These are phyloP conservation scores for Hemichromis elongatus DNA, from an alignment of 2,113 vertebrate genomes.

Conservation along the genomic window DNA sequence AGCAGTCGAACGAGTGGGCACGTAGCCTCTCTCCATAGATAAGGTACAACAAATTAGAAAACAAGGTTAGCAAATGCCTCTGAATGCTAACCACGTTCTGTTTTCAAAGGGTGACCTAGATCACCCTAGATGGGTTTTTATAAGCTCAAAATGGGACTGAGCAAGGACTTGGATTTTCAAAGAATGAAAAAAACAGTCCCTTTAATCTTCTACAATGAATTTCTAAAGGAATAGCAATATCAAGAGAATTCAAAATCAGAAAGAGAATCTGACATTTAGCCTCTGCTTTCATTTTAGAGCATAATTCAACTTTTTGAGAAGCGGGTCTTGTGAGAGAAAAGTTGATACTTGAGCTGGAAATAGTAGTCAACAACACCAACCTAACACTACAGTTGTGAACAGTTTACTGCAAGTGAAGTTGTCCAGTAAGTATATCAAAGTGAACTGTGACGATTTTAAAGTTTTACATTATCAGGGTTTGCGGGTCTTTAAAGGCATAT, in stretches of 20 bases:
- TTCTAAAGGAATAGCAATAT: not conserved
- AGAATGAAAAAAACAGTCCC: not conserved
- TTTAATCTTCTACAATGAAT: not conserved
- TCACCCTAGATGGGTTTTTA: not conserved
- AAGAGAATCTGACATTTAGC: not conserved
- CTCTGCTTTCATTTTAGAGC: not conserved
- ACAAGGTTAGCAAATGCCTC: constrained; percentile 7
- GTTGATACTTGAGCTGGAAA: not conserved
- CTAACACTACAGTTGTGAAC: not conserved
- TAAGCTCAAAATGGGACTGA: not conserved
- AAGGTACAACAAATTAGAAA: constrained; percentile 3
- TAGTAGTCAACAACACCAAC: not conserved
- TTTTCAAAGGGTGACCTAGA: constrained; percentile 17
- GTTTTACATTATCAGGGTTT: not conserved
- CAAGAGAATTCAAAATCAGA: not conserved
- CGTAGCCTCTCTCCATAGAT: not conserved
- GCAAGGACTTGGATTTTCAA: not conserved
- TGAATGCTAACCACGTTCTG: not conserved
- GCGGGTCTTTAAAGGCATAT: not conserved
- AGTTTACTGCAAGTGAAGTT: not conserved
- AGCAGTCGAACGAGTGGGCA: not conserved
- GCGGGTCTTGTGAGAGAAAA: not conserved
- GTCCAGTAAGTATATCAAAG: not conserved
- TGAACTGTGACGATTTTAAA: not conserved
- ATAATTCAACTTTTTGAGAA: not conserved